Evolutionary conservation across 2,797 vertebrate genomes (phyloP).

Genomic region (Todus mexicanus): DNA sequence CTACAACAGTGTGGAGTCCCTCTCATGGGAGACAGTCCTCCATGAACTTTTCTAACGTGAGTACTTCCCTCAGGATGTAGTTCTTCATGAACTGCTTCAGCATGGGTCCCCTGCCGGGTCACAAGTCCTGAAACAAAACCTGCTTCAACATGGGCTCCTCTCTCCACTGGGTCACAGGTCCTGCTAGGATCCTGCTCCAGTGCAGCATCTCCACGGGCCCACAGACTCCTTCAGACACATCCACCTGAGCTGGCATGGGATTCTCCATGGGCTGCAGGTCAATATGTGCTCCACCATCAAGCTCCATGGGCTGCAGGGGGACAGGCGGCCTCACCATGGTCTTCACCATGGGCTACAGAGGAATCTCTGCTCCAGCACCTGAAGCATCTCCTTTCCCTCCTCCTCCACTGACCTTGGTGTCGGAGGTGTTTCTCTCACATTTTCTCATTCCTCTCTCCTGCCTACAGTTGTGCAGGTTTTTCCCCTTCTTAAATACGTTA

Average conservation of each 20-base stretch:
- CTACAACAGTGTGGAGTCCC: not conserved
- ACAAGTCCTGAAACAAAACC: not conserved
- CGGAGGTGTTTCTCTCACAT: not conserved
- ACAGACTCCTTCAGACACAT: not conserved
- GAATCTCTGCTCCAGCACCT: no score
- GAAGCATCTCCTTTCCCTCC: no score
- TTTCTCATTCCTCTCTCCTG: not conserved
- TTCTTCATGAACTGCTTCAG: not conserved
- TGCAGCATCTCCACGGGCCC: not conserved
- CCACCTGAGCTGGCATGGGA: not conserved
- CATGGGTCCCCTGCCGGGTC: not conserved
- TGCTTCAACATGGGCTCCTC: not conserved
- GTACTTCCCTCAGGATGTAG: not conserved
- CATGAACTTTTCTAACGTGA: not conserved
- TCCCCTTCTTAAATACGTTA: not conserved
- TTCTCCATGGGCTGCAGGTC: not conserved
- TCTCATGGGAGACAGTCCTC: not conserved
- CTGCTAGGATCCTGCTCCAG: not conserved
- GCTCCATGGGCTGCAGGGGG: no score
- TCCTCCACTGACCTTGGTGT: no score
- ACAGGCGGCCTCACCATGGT: not conserved
- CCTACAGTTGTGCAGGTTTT: not conserved
- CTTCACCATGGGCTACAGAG: fast-evolving
- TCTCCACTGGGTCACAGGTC: not conserved
- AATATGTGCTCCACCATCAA: no score